Evolutionary conservation across 2,797 vertebrate species (phyloP).

Genomic region (Leptatherina wallacei): DNA sequence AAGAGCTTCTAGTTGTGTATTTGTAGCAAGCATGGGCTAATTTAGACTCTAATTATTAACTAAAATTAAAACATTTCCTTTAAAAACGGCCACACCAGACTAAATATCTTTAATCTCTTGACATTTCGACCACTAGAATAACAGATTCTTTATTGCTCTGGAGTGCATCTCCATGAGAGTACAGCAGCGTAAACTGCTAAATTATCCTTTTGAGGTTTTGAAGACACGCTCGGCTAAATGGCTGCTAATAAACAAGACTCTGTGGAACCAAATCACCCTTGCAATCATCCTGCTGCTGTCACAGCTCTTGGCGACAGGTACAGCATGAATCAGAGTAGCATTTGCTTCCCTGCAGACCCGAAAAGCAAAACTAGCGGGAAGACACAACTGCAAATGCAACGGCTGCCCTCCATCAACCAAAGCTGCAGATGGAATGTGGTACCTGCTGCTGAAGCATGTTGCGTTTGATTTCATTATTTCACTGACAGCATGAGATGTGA

Average conservation of each 20-base stretch:
- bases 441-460: constrained; percentile 24
- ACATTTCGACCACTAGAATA: constrained; percentile 42
- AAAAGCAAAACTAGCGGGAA: constrained; percentile 21
- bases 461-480: constrained; percentile 29
- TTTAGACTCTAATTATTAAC: constrained; percentile 23
- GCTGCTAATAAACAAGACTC: constrained; percentile 63
- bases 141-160: constrained; percentile 24
- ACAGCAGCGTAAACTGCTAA: constrained; percentile 53
- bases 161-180: constrained; percentile 44
- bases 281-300: constrained; percentile 53
- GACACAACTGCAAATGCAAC: constrained; percentile 31
- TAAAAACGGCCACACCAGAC: constrained; percentile 27
- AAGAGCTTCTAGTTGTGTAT: constrained; percentile 11
- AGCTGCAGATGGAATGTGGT: constrained; percentile 24
- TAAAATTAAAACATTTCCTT: constrained; percentile 38
- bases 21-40: constrained; percentile 26
- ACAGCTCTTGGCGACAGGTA: constrained; percentile 55
- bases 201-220: constrained; percentile 63
- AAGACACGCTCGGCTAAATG: constrained; percentile 61
- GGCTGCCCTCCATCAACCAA: constrained; percentile 23
- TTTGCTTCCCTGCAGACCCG: constrained; percentile 42
- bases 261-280: constrained; percentile 54
- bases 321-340: constrained; percentile 36
- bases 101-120: constrained; percentile 51
- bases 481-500: constrained; percentile 13